These are phyloP conservation scores for Henicopernis longicauda DNA, from an alignment of 2,113 vertebrate genomes.

Conservation along the genomic window DNA sequence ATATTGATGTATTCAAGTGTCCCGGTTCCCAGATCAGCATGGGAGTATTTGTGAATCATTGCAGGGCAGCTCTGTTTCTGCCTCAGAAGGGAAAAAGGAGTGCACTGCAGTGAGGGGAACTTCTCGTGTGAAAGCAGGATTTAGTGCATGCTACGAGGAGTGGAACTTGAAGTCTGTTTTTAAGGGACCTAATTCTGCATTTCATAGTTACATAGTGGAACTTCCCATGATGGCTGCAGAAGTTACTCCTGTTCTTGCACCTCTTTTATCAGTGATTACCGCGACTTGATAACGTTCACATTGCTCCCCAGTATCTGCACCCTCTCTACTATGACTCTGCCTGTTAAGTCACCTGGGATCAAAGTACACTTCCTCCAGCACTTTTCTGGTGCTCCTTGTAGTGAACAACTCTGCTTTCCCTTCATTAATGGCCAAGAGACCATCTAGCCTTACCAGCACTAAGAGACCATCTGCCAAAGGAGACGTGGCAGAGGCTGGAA, in stretches of 20 bases:
- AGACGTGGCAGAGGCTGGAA: neutral
- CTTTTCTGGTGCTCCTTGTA: neutral
- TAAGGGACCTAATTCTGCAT: neutral
- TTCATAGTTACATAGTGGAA: neutral
- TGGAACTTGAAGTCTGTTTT: neutral
- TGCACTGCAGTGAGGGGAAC: neutral
- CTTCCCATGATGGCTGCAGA: neutral
- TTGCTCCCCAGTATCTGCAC: fast-evolving
- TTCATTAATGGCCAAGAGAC: neutral
- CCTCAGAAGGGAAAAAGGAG: neutral
- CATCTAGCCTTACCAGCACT: neutral
- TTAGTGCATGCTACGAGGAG: neutral
- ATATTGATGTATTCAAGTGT: neutral
- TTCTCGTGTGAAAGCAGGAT: neutral
- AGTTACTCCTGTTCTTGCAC: neutral
- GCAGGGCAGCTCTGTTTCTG: neutral
- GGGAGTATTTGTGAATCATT: neutral
- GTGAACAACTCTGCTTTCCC: neutral
- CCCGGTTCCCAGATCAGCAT: neutral
- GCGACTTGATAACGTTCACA: neutral
- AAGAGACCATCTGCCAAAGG: neutral
- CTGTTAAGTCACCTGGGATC: neutral
- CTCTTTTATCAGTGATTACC: neutral
- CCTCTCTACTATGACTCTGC: neutral
- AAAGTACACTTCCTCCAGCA: neutral